phyloP scores from a whole-genome alignment of 1,140 invertebrate species.

The Drosophila littoralis region DNA sequence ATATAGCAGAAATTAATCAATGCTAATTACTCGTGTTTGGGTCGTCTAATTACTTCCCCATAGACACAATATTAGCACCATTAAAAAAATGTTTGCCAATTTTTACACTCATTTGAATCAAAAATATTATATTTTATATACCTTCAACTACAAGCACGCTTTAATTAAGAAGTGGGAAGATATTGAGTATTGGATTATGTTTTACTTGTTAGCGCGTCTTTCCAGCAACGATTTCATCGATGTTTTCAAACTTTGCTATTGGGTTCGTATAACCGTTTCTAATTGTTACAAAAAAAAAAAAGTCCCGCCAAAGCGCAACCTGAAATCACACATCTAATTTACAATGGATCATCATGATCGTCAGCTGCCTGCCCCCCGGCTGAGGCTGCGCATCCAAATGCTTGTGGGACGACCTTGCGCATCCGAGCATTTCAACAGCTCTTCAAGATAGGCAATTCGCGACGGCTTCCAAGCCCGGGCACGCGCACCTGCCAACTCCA shows the following conservation, averaged over 20 bases:
- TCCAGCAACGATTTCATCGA: no score
- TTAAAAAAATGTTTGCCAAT: background rate
- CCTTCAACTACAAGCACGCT: no score
- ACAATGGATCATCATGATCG: constrained; percentile 44
- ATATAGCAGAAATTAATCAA: background rate
- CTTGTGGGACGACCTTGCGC: constrained; percentile 62
- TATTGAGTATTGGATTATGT: no score
- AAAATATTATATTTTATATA: no score
- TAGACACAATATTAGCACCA: constrained; percentile 3
- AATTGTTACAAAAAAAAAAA: constrained; percentile 1
- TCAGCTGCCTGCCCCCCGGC: background rate
- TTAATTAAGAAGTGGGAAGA: no score
- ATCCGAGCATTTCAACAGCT: constrained; percentile 69
- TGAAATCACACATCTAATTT: constrained; percentile 43
- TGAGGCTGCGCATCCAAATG: constrained; percentile 12
- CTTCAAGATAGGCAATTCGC: constrained; percentile 44
- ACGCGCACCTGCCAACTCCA: constrained; percentile 60
- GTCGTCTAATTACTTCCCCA: constrained; percentile 7
- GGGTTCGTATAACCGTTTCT: background rate
- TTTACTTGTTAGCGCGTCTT: no score
- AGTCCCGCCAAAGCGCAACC: constrained; percentile 3
- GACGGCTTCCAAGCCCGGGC: constrained; percentile 50
- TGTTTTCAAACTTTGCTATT: no score
- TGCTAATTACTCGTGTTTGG: background rate
- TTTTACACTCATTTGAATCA: no score